Evolutionary conservation across 2,113 vertebrate genomes (phyloP), one percentile per base, ranked within the genome.

Genomic region (Astur gentilis): DNA sequence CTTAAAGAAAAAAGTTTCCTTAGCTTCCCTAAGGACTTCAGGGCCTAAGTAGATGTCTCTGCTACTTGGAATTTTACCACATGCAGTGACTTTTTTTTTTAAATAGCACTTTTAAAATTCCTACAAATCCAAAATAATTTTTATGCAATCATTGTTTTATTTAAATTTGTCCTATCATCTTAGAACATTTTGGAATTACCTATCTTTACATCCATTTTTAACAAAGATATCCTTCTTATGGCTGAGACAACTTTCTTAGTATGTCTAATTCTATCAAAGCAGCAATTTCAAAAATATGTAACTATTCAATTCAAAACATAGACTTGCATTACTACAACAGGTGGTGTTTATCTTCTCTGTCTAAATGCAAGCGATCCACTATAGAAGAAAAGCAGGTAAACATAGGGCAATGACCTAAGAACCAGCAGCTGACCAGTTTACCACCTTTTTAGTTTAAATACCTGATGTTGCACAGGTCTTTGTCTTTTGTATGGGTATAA

Each of bases 181-280:
- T 67, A 29, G 9, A 61, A 61, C 6, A 47, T 54, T 73, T 65
- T 64, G 8, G 4, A 72, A 84, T 76, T 38, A 18, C 6, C 29
- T 69, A 44, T 14, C 20, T 60, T 60, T 31, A 66, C 38, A 73
- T 29, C 9, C 3, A 47, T 45, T 93, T 76, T 77, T 60, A 75
- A 7, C 0, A 26, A 36, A 81, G 6, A 34, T 20, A 55, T 2
- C 9, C 2, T 44, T 61, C 26, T 36, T 65, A 44, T 1, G 2
- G 49, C 23, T 83, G 34, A 83, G 34, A 52, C 75, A 14, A 42
- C 4, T 34, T 38, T 34, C 32, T 66, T 31, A 58, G 16, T 40
- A 36, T 23, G 14, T 31, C 42, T 71, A 61, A 60, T 45, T 90
- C 32, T 44, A 73, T 36, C n/a, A 84, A 94, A 92, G 27, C n/a